phyloP scores from a whole-genome alignment of 2,797 vertebrate species.

The Neopelma chrysocephalum region DNA sequence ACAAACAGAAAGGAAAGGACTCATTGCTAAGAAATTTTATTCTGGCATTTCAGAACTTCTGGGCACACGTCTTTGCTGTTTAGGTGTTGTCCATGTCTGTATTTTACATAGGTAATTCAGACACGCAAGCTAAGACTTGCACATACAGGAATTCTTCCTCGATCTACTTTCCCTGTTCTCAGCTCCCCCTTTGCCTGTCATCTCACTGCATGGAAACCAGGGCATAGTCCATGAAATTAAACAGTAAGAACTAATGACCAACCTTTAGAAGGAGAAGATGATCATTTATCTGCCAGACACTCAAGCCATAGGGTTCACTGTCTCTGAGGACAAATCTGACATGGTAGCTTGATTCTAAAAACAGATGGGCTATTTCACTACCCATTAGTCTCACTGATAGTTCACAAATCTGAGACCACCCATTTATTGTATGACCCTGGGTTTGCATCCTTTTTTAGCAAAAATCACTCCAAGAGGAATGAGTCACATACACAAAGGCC shows the following conservation, averaged over 20 bases:
- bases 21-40: neutral
- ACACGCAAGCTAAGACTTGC: neutral
- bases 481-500: neutral
- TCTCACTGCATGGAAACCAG: neutral
- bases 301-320: neutral
- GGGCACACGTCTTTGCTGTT: neutral
- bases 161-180: neutral
- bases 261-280: neutral
- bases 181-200: neutral
- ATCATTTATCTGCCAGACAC: neutral
- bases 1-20: neutral
- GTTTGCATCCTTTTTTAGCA: neutral
- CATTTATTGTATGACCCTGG: neutral
- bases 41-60: neutral
- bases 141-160: neutral
- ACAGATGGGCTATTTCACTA: neutral
- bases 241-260: neutral
- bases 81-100: neutral
- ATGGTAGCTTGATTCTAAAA: neutral
- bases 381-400: neutral
- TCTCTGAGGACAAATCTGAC: neutral
- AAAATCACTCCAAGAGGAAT: neutral
- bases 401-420: neutral
- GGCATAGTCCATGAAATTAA: conserved; percentile 25
- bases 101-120: neutral